These are phyloP conservation scores for Brachyalestes nurse DNA, from an alignment of 2,797 vertebrate species.

Conservation along the genomic window DNA sequence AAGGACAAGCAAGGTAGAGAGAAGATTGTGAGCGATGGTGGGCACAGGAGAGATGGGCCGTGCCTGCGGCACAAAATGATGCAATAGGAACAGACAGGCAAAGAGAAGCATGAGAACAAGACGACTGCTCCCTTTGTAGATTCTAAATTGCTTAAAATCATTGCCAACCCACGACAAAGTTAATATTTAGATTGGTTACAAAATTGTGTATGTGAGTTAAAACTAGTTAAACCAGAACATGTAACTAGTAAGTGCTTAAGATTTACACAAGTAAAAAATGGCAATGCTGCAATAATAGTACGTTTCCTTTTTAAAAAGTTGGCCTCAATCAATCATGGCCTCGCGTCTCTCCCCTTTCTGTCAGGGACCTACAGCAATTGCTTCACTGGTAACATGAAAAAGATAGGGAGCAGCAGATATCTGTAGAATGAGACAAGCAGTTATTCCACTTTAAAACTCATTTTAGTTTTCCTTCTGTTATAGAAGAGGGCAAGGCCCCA, in stretches of 20 bases:
- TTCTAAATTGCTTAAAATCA: slow-evolving; percentile 14
- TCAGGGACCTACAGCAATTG: slow-evolving; percentile 63
- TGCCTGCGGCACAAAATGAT: slow-evolving; percentile 21
- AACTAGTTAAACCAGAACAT: neutral
- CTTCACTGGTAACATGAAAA: slow-evolving; percentile 55
- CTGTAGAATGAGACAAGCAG: slow-evolving; percentile 57
- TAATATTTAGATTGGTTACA: neutral
- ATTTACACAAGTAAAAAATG: neutral
- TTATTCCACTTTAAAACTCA: slow-evolving; percentile 60
- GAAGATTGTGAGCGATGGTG: slow-evolving; percentile 1
- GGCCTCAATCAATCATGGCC: neutral
- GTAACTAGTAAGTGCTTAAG: neutral
- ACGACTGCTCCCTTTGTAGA: neutral
- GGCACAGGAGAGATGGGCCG: slow-evolving; percentile 13
- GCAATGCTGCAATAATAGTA: neutral
- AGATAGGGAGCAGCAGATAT: slow-evolving; percentile 51
- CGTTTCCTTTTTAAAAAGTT: slow-evolving; percentile 9
- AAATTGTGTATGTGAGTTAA: neutral
- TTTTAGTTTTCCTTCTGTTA: slow-evolving; percentile 40
- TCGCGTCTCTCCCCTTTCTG: slow-evolving; percentile 59
- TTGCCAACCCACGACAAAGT: neutral
- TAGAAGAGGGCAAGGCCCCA: slow-evolving; percentile 14
- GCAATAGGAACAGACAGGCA: neutral
- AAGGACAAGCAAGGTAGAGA: slow-evolving; percentile 30
- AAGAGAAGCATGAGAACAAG: neutral